Evolutionary conservation across 2,888 invertebrate genomes (phyloP).

Genomic region (Prenolepis imparis): DNA sequence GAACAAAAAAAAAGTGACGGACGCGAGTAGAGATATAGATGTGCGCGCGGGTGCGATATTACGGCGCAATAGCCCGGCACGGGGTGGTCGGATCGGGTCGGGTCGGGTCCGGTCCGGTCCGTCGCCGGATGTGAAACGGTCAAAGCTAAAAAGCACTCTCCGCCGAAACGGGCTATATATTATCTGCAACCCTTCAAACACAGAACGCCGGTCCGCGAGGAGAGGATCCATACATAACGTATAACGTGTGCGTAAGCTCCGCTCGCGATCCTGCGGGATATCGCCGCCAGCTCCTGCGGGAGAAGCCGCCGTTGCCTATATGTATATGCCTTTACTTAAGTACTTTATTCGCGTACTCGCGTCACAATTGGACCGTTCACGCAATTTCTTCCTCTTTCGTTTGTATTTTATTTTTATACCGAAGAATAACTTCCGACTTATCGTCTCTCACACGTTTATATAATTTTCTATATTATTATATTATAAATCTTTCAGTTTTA

Average conservation of each 20-base stretch:
- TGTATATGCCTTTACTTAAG: neutral
- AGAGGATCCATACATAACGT: slow-evolving; percentile 74
- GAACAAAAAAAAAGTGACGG: slow-evolving; percentile 75
- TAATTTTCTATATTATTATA: neutral
- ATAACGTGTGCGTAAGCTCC: slow-evolving; percentile 66
- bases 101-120: slow-evolving; percentile 55
- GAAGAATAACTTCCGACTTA: neutral
- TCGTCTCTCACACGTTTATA: neutral
- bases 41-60: slow-evolving; percentile 66
- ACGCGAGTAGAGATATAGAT: slow-evolving; percentile 74
- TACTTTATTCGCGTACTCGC: neutral
- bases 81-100: no score
- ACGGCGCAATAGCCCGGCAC: slow-evolving; percentile 73
- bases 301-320: neutral
- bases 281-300: no score
- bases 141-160: slow-evolving; percentile 81
- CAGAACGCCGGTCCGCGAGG: slow-evolving; percentile 68
- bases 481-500: neutral
- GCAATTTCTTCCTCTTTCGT: neutral
- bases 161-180: slow-evolving; percentile 76
- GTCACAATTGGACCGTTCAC: neutral
- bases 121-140: slow-evolving; percentile 80
- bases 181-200: slow-evolving; percentile 81
- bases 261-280: slow-evolving; percentile 32
- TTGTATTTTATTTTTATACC: neutral